These are phyloP conservation scores for Gymnogyps californianus DNA, from an alignment of 2,113 vertebrate genomes.

Conservation along the genomic window DNA sequence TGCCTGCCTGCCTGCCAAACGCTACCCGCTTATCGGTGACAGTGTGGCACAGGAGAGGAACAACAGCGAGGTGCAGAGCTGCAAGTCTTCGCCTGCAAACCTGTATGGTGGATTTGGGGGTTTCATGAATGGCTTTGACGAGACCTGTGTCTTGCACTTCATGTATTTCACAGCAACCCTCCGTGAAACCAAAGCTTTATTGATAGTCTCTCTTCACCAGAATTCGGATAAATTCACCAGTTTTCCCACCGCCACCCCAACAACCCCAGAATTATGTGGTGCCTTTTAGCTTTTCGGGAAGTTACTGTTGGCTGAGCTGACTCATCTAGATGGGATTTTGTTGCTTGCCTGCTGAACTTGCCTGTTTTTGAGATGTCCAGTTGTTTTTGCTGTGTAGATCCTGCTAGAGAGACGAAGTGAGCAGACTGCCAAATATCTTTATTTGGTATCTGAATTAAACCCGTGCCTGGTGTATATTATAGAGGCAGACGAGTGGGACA, in stretches of 20 bases:
- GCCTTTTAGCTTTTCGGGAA: neutral
- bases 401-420: neutral
- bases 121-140: neutral
- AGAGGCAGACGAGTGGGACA: neutral
- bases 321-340: neutral
- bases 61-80: neutral
- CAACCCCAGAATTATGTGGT: neutral
- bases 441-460: neutral
- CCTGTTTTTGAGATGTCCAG: neutral
- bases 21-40: neutral
- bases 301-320: neutral
- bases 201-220: neutral
- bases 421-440: neutral
- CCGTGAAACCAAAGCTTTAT: neutral
- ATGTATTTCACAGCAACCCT: neutral
- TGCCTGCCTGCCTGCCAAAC: neutral
- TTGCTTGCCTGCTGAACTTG: neutral
- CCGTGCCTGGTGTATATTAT: neutral
- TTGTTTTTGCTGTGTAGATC: neutral
- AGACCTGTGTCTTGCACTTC: neutral
- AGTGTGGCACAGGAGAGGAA: neutral
- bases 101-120: rapidly evolving
- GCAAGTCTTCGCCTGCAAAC: neutral
- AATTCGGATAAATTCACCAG: neutral
- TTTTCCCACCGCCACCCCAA: neutral